These are phyloP conservation scores for Cottus gobio DNA, from an alignment of 2,113 vertebrate species.

Conservation along the genomic window DNA sequence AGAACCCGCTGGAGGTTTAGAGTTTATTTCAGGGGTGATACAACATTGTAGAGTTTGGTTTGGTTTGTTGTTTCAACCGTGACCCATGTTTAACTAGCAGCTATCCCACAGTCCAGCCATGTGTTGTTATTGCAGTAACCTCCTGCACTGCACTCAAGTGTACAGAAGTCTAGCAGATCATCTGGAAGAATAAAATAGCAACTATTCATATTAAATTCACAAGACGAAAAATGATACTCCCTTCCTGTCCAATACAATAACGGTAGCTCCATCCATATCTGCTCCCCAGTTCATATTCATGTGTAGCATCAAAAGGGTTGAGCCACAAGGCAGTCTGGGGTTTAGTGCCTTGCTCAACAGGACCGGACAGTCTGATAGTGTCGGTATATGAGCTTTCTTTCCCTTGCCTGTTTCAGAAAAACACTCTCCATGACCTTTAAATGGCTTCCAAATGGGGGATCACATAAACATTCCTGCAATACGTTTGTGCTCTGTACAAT, in stretches of 20 bases:
- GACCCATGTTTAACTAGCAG: conserved; percentile 33
- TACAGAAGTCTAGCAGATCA: background rate
- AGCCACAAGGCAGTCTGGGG: background rate
- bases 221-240: background rate
- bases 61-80: conserved; percentile 42
- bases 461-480: background rate
- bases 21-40: conserved; percentile 31
- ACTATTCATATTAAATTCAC: background rate
- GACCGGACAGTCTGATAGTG: background rate
- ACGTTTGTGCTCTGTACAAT: background rate
- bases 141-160: background rate
- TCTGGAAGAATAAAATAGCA: background rate
- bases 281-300: background rate
- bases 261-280: background rate
- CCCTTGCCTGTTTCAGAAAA: conserved; percentile 19
- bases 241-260: background rate
- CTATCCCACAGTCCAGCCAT: conserved; percentile 11
- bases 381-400: background rate
- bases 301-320: background rate
- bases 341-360: conserved; percentile 8
- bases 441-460: conserved; percentile 1
- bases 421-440: background rate
- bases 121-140: conserved; percentile 14
- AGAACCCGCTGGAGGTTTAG: background rate
- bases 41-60: conserved; percentile 3